These are phyloP conservation scores for Drosophila imparisetae DNA, from an alignment of 2,888 invertebrate genomes.

Conservation along the genomic window DNA sequence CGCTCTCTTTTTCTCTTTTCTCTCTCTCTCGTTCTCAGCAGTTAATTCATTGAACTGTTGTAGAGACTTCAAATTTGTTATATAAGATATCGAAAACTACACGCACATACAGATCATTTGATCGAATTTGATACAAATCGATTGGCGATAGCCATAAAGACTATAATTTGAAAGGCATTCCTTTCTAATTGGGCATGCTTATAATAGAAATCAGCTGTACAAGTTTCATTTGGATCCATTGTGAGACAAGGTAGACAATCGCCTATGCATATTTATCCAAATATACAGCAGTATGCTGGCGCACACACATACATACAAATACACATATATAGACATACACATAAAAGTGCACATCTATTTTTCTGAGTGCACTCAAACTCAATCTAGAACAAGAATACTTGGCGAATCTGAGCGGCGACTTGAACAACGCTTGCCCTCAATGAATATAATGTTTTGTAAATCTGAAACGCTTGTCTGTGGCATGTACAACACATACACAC, in stretches of 20 bases:
- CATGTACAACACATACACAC: slow-evolving; percentile 11
- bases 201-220: background rate
- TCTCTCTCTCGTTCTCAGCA: background rate
- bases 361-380: background rate
- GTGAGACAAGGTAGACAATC: background rate
- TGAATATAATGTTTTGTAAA: slow-evolving; percentile 79
- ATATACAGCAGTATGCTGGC: background rate
- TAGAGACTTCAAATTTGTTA: background rate
- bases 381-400: slow-evolving; percentile 3
- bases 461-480: slow-evolving; percentile 70
- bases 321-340: background rate
- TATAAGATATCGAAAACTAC: background rate
- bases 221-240: background rate
- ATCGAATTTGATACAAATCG: background rate
- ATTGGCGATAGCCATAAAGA: background rate
- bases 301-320: background rate
- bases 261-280: background rate
- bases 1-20: background rate
- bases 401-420: slow-evolving; percentile 54
- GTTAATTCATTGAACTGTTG: background rate
- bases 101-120: background rate
- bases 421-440: slow-evolving; percentile 36
- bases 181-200: too few relatives aligned
- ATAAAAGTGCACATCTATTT: background rate
- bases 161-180: too few relatives aligned